Base-by-base conservation (phyloP, 37 sponge, comb jelly and placozoan species). In the Bolinopsis microptera region DNA sequence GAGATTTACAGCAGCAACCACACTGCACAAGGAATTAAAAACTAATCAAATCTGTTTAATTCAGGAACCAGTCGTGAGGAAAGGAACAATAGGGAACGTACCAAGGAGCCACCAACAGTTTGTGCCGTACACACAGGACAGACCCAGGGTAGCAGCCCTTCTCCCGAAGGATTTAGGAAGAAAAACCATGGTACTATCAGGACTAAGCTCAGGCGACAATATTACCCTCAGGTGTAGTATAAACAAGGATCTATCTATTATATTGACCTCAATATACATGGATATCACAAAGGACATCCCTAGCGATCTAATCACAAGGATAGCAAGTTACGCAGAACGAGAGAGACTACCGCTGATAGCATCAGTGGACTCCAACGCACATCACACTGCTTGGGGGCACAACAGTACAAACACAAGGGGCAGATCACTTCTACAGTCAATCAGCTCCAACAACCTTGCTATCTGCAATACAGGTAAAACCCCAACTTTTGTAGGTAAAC, bases 401-500 rank as follows among this genome's bases (percentile, higher is more conserved):
- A 77, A 1, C 3, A 18, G 3, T 5, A 28, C 28, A 34, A 77
- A 77, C 80, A 1, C 34, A 32, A 77, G 80, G 21, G 80, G 80
- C 13, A 77, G 80, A 1, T 27, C 28, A 34, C 32, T 77, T 34
- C 36, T 77, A 33, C 80, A 35, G 35, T 1, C 9, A 3, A 1
- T 77, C 80, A 77, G 32, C 36, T 34, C 0, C 18, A 77, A 77
- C 36, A 77, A 77, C 36, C 21, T 77, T 1, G 80, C 34, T 22
- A 22, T 77, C 36, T 77, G 80, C 80, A 77, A 77, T 35, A 21
- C 80, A 77, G 80, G 80, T 77, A 77, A 77, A 0, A 77, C 80
- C 5, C 80, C 80, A 35, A 77, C 80, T 36, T 77, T 77, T 32
- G 80, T 77, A 28, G 80, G 80, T 33, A 77, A 77, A 30, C n/a